Evolutionary conservation across 2,113 vertebrate species (phyloP), one percentile per base, ranked within the genome.

Genomic region (Gopherus flavomarginatus): DNA sequence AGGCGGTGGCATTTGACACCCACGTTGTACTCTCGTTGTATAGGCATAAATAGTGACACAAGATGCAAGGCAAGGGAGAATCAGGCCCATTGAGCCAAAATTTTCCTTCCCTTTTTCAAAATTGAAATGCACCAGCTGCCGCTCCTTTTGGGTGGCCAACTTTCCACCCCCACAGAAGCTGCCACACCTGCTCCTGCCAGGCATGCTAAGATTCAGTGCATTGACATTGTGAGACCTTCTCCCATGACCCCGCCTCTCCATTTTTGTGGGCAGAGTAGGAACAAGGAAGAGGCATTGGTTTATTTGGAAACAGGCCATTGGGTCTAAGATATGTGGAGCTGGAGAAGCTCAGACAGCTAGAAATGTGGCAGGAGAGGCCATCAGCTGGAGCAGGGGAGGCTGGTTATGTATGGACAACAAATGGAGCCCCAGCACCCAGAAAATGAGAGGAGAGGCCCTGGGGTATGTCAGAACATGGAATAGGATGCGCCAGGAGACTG

Each of bases 41-140:
- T 42, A 90, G 50, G 57, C 14, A 16, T 65, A 93, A 86, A 89
- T 84, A 21, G n/a, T 69, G 77, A 85, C 44, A 89, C 89, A 89
- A 94, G 69, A 11, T 42, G n/a, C n/a, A 75, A 90, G 56, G n/a
- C 24, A 78, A 29, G 17, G 17, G 83, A 90, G 8, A 95, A 88
- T 92, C 91, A 10, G 85, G 50, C 72, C 12, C 31, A 24, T 75
- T 56, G 42, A 75, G 38, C 50, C 38, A 75, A 90, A 86, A 83
- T 54, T 3, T 77, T 86, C 31, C 0, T 0, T 57, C 5, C 17
- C 6, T 81, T 56, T 29, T n/a, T 85, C 78, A 16, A 93, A 69
- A 69, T 5, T n/a, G 62, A 69, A 69, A 69, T n/a, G 35, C 42
- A 83, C 84, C 13, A 92, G 95, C 90, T 77, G 13, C 17, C 19